Conservation (phyloP, 2,888 invertebrate species). For the Amblyjoppa fuscipennis region DNA sequence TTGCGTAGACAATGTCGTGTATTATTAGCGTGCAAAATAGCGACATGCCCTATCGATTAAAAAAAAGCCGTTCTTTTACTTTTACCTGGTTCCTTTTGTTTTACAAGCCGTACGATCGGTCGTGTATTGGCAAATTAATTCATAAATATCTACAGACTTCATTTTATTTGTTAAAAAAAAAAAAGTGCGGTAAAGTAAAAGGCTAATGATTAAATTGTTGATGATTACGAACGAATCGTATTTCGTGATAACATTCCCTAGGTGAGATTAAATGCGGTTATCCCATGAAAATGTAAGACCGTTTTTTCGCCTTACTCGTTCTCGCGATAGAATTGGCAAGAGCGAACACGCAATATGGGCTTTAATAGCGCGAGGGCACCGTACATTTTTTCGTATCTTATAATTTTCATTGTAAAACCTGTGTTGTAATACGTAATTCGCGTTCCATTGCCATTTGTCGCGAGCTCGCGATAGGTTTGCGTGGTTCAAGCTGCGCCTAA, state of each 20-base stretch:
- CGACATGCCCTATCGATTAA: neutral
- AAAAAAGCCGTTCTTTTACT: neutral
- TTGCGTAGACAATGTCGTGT: constrained; percentile 3
- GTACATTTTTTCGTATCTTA: neutral
- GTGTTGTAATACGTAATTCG: constrained; percentile 37
- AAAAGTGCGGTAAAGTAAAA: constrained; percentile 18
- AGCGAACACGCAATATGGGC: neutral
- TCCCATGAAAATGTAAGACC: constrained; percentile 14
- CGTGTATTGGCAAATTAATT: neutral
- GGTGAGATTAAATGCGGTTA: constrained; percentile 49
- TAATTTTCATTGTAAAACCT: neutral
- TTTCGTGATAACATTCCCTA: constrained; percentile 63
- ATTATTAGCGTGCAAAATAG: neutral
- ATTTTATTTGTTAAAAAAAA: constrained; percentile 36
- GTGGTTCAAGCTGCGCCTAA: neutral
- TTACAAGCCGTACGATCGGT: constrained; percentile 1
- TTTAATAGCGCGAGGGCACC: neutral
- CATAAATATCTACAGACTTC: constrained; percentile 13
- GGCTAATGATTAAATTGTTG: constrained; percentile 44
- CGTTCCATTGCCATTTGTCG: constrained; percentile 14
- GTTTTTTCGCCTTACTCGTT: constrained; percentile 16
- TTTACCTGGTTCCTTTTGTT: neutral
- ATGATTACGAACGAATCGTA: constrained; percentile 51
- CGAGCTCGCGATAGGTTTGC: neutral
- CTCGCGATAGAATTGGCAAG: constrained; percentile 7